Evolutionary conservation across 2,888 invertebrate genomes (phyloP).

Genomic region (Acanthacorydalis orientalis): DNA sequence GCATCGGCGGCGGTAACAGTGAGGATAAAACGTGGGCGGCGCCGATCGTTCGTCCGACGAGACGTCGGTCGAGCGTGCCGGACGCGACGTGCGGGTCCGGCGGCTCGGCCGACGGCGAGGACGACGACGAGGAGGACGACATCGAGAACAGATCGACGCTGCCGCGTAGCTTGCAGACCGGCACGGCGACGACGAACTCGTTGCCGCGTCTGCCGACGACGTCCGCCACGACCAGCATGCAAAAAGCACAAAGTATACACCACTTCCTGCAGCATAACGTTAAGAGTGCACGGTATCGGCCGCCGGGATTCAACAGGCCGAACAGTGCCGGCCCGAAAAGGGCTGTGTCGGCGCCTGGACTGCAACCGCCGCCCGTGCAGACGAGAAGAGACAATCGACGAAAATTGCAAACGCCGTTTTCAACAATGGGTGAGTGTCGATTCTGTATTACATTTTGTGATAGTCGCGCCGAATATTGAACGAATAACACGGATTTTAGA

Average conservation of each 20-base stretch:
- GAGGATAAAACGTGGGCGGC: conserved; percentile 25
- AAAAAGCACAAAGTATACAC: conserved; percentile 45
- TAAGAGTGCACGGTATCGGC: conserved; percentile 74
- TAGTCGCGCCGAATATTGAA: no score
- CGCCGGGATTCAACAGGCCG: conserved; percentile 56
- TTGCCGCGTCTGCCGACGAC: conserved; percentile 53
- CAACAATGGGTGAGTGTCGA: conserved; percentile 34
- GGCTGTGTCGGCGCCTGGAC: conserved; percentile 57
- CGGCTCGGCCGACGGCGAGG: conserved; percentile 31
- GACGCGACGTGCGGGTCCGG: conserved; percentile 31
- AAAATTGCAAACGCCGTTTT: conserved; percentile 21
- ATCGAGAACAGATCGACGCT: conserved; percentile 35
- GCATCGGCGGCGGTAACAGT: conserved; percentile 54
- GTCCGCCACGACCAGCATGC: conserved; percentile 26
- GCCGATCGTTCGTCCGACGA: conserved; percentile 19
- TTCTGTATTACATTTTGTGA: not conserved
- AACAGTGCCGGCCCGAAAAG: conserved; percentile 39
- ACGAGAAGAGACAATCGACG: conserved; percentile 36
- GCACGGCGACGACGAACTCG: conserved; percentile 51
- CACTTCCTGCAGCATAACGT: conserved; percentile 40
- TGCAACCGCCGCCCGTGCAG: conserved; percentile 41
- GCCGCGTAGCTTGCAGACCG: conserved; percentile 42
- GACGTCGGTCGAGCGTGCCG: conserved; percentile 39
- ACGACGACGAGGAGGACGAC: conserved; percentile 37
- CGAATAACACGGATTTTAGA: no score